phyloP scores from a whole-genome alignment of 2,888 invertebrate species.

The Brachypalpus laphriformis region DNA sequence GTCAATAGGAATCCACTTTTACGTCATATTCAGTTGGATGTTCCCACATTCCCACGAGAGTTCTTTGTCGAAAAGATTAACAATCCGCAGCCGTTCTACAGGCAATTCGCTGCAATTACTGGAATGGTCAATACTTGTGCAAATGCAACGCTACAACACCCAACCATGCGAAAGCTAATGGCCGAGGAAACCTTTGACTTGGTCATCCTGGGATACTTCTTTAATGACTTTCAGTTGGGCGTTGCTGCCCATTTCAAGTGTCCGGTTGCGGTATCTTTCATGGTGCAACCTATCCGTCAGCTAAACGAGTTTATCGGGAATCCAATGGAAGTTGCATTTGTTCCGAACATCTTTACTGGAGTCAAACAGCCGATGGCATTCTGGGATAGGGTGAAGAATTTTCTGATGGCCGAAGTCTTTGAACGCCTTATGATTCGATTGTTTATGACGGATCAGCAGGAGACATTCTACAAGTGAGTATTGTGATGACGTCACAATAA shows the following conservation, averaged over 20 bases:
- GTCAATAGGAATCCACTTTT: conserved; percentile 75
- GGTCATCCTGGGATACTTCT: conserved; percentile 78
- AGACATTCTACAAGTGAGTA: conserved; percentile 50
- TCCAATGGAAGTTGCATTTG: conserved; percentile 77
- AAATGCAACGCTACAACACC: conserved; percentile 74
- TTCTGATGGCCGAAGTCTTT: conserved; percentile 16
- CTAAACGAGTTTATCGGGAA: conserved; percentile 77
- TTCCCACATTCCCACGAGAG: conserved; percentile 49
- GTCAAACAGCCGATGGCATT: conserved; percentile 16
- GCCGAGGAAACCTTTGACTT: conserved; percentile 77
- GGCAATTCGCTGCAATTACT: conserved; percentile 56
- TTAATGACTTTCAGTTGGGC: conserved; percentile 79
- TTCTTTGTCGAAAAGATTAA: conserved; percentile 69
- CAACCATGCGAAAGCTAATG: conserved; percentile 75
- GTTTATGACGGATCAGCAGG: background rate
- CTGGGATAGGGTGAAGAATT: conserved; percentile 38
- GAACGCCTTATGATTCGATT: conserved; percentile 10
- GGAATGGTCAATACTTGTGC: conserved; percentile 44
- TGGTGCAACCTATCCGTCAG: conserved; percentile 74
- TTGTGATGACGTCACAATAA: background rate
- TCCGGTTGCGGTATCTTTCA: conserved; percentile 78
- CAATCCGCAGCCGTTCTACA: conserved; percentile 69
- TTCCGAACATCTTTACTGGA: conserved; percentile 75
- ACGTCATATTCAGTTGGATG: conserved; percentile 71
- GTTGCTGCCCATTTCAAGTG: conserved; percentile 78